phyloP scores from a whole-genome alignment of 1,140 invertebrate species.

The Pogonognathellus flavescens region DNA sequence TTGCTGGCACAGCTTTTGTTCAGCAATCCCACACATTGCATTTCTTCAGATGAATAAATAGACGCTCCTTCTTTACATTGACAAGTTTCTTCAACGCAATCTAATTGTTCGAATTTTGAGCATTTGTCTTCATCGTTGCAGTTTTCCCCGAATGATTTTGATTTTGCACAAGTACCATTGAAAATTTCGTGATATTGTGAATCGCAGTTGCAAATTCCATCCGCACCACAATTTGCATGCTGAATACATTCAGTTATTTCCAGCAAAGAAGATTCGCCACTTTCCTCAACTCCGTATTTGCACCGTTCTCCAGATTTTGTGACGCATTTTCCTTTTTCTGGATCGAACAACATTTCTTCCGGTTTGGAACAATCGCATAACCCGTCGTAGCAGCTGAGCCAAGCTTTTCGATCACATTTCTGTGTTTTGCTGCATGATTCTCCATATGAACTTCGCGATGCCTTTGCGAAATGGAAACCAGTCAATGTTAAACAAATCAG shows the following conservation, averaged over 20 bases:
- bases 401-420: constrained; percentile 1
- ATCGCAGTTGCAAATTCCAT: constrained; percentile 27
- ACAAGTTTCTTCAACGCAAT: background rate
- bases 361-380: background rate
- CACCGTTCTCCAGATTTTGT: no score
- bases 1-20: background rate
- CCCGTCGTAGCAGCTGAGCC: no score
- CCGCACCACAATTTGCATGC: background rate
- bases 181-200: no score
- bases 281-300: no score
- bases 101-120: background rate
- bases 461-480: no score
- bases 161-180: no score
- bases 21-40: background rate
- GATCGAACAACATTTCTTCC: background rate
- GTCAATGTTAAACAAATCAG: no score
- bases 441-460: no score
- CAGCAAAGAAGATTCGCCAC: background rate
- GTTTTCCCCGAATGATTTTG: background rate
- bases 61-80: background rate
- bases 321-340: no score
- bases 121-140: background rate
- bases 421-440: background rate
- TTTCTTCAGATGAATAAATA: background rate
- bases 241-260: constrained; percentile 3